A percentile compares a stretch with the other conserved stretches of the same genome.
These are phyloP conservation scores for Rotaria socialis DNA, from an alignment of 2,888 invertebrate genomes.

Conservation along the genomic window DNA sequence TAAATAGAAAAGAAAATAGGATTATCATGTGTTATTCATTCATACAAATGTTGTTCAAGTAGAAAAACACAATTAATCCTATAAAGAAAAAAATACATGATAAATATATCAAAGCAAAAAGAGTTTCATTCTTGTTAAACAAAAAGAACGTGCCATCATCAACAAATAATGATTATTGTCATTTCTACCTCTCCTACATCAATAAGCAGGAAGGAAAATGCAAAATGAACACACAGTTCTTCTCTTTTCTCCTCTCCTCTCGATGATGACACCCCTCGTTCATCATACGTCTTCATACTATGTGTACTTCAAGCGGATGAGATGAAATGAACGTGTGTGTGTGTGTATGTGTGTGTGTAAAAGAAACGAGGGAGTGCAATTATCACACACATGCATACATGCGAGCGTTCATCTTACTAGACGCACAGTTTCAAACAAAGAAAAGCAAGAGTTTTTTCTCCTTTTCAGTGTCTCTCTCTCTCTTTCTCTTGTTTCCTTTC, in stretches of 20 bases:
- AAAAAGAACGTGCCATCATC: neutral
- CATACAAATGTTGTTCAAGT: too few relatives aligned
- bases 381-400: neutral
- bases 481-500: neutral
- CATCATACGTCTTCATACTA: slow-evolving; percentile 7
- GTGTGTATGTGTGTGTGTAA: neutral
- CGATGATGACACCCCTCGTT: neutral
- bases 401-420: neutral
- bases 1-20: too few relatives aligned
- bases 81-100: too few relatives aligned
- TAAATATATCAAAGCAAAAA: neutral
- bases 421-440: neutral
- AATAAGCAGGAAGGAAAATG: neutral
- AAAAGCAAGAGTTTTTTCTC: slow-evolving; percentile 5
- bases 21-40: too few relatives aligned
- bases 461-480: neutral
- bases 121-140: neutral
- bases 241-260: neutral
- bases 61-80: too few relatives aligned
- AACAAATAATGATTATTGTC: neutral
- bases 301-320: slow-evolving; percentile 10
- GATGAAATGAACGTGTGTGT: slow-evolving; percentile 2
- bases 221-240: neutral
- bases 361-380: neutral
- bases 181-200: neutral